Percentiles rank a stretch among this genome's conserved stretches.
phyloP scores from a whole-genome alignment of 1,140 invertebrate genomes.

The Cataglyphis hispanica region DNA sequence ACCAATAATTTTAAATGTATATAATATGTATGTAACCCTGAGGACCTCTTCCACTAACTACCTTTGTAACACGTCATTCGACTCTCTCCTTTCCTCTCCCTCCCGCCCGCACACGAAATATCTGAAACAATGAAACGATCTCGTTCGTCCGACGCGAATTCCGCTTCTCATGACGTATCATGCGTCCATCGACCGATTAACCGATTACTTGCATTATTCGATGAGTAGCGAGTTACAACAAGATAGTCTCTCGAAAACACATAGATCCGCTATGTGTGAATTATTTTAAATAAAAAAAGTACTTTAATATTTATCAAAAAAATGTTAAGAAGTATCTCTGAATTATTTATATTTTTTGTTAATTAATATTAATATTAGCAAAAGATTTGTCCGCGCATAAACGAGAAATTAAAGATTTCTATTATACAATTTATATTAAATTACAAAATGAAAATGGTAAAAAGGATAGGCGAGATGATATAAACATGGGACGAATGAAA shows the following conservation, averaged over 20 bases:
- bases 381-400: not conserved
- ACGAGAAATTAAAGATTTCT: too few species aligned
- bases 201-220: slow-evolving; percentile 55
- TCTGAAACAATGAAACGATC: slow-evolving; percentile 56
- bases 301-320: not conserved
- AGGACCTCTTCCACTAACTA: slow-evolving; percentile 68
- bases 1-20: not conserved
- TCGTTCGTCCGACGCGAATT: slow-evolving; percentile 56
- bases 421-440: too few species aligned
- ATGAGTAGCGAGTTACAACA: slow-evolving; percentile 50
- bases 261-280: not conserved
- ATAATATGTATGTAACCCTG: slow-evolving; percentile 55
- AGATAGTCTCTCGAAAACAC: slow-evolving; percentile 12
- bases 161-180: slow-evolving; percentile 56
- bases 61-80: slow-evolving; percentile 66
- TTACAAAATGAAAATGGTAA: not conserved
- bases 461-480: not conserved
- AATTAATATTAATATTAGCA: not conserved
- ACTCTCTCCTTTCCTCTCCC: not conserved
- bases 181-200: slow-evolving; percentile 54
- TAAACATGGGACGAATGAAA: not conserved
- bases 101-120: slow-evolving; percentile 50
- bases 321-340: not conserved
- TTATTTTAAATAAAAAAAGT: not conserved
- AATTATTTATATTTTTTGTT: not conserved